Percentiles rank a stretch among this genome's conserved stretches.
Evolutionary conservation across 2,797 vertebrate genomes (phyloP).

Genomic region (Sebastes dallii): DNA sequence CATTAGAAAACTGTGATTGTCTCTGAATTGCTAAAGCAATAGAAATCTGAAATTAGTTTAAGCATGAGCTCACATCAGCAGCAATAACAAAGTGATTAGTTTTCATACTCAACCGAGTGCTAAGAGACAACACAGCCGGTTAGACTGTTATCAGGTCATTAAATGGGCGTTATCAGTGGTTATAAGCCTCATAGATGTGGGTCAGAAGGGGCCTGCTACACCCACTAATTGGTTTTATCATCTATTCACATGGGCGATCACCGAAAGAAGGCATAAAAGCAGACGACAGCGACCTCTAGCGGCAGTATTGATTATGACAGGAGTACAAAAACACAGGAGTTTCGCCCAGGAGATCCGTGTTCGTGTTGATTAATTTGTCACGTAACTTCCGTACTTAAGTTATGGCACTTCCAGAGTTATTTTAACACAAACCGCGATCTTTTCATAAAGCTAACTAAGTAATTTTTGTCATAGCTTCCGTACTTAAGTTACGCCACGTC

Average conservation of each 20-base stretch:
- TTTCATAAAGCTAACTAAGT: too few relatives aligned
- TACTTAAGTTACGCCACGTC: too few relatives aligned
- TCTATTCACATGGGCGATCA: background rate
- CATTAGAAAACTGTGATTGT: background rate
- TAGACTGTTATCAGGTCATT: background rate
- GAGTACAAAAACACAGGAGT: too few relatives aligned
- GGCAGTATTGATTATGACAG: too few relatives aligned
- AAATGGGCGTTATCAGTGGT: background rate
- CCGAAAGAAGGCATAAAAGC: background rate
- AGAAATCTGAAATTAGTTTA: background rate
- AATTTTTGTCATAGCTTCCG: too few relatives aligned
- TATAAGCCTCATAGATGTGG: background rate
- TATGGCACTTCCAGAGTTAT: too few relatives aligned
- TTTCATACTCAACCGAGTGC: background rate
- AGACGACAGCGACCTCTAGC: too few relatives aligned
- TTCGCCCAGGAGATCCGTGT: too few relatives aligned
- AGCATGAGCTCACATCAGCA: background rate
- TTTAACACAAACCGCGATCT: too few relatives aligned
- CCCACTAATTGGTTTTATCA: background rate
- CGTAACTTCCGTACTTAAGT: too few relatives aligned
- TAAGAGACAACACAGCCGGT: background rate
- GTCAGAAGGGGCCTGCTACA: background rate
- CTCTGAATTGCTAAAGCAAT: background rate
- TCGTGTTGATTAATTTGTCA: too few relatives aligned
- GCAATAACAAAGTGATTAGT: constrained; percentile 7